A percentile compares a stretch with the other conserved stretches of the same genome.
phyloP scores from a whole-genome alignment of 2,888 invertebrate genomes.

The Bhutanitis thaidina region DNA sequence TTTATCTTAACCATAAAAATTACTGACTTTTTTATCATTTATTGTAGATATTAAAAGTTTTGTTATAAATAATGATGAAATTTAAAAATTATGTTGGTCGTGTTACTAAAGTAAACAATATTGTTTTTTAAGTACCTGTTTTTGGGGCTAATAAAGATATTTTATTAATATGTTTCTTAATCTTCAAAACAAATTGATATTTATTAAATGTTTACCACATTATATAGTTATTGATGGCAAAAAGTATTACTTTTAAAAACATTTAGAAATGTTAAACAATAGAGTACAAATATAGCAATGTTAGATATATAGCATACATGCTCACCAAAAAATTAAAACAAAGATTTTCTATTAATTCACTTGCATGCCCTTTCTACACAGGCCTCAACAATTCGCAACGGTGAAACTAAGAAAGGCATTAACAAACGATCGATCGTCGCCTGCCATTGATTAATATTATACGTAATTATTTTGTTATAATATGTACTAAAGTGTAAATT shows the following conservation, averaged over 20 bases:
- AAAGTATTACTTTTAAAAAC: conserved; percentile 1
- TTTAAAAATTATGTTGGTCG: background rate
- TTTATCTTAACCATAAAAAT: conserved; percentile 5
- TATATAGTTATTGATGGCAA: background rate
- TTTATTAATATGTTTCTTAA: conserved; percentile 4
- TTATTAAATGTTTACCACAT: background rate
- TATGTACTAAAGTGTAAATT: conserved; percentile 72
- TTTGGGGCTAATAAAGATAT: conserved; percentile 5
- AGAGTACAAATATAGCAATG: too few relatives aligned
- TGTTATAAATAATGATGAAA: conserved; percentile 9
- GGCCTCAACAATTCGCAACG: conserved; percentile 92
- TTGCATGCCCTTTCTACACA: conserved; percentile 62
- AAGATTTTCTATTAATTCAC: conserved; percentile 13
- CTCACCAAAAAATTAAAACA: background rate
- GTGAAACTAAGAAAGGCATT: conserved; percentile 93
- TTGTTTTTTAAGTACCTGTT: conserved; percentile 17
- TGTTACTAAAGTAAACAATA: background rate
- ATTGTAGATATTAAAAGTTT: background rate
- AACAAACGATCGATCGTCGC: conserved; percentile 92
- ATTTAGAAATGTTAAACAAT: too few relatives aligned
- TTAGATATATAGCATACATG: background rate
- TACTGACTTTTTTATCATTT: conserved; percentile 17
- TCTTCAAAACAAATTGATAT: background rate
- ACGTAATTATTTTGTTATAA: conserved; percentile 68
- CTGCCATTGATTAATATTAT: conserved; percentile 81